Evolutionary conservation across 2,113 vertebrate genomes (phyloP).

Genomic region (Opisthocomus hoazin): DNA sequence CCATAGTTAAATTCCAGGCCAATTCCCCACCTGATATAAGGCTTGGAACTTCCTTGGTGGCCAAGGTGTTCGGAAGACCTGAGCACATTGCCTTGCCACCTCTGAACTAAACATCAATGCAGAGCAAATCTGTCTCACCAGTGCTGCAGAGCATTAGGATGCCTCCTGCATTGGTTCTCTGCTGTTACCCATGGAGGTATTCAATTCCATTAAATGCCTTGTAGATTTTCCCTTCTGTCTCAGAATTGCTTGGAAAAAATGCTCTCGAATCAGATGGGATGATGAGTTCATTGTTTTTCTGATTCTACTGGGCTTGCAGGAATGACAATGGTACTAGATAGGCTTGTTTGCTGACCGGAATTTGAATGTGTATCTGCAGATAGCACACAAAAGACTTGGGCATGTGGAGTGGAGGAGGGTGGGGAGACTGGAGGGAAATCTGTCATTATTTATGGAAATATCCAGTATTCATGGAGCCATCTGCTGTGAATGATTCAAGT

Average conservation of each 20-base stretch:
- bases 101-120: background rate
- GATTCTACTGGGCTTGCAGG: slow-evolving; percentile 39
- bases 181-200: background rate
- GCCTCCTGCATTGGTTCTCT: background rate
- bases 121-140: fast-evolving
- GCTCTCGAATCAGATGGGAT: background rate
- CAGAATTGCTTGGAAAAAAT: background rate
- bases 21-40: background rate
- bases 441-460: slow-evolving; percentile 65
- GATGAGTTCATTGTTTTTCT: slow-evolving; percentile 46
- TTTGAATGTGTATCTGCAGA: slow-evolving; percentile 46
- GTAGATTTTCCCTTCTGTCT: background rate
- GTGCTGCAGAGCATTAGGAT: background rate
- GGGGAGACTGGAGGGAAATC: slow-evolving; percentile 45
- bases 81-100: background rate
- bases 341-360: slow-evolving; percentile 36
- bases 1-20: background rate
- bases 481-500: slow-evolving; percentile 54
- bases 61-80: background rate
- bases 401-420: slow-evolving; percentile 54
- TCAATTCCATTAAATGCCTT: background rate
- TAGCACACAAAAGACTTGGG: slow-evolving; percentile 49
- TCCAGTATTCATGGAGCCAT: slow-evolving; percentile 51
- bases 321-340: slow-evolving; percentile 45
- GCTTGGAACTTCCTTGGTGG: background rate